phyloP scores from a whole-genome alignment of 30 jellyfish, hydroid and myxozoan species.

The Mastigias papua region DNA sequence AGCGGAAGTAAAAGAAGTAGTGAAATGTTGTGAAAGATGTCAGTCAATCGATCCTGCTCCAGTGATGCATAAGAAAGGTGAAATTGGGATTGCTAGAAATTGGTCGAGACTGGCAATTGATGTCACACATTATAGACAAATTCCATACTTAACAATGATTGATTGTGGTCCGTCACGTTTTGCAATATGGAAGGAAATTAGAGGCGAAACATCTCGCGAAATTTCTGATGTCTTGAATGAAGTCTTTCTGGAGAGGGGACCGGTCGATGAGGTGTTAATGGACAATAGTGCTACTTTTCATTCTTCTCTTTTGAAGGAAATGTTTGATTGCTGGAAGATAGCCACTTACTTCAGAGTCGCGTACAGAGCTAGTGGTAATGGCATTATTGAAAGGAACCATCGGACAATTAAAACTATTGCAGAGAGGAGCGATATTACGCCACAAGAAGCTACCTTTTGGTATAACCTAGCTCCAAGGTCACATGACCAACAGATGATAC shows the following conservation, averaged over 20 bases:
- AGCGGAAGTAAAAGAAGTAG: constrained; percentile 38
- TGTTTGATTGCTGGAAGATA: not conserved
- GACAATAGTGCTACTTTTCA: constrained; percentile 29
- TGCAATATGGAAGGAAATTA: constrained; percentile 28
- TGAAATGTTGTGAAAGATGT: constrained; percentile 19
- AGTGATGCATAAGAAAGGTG: constrained; percentile 16
- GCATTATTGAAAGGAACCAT: constrained; percentile 33
- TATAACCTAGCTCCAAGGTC: constrained; percentile 34
- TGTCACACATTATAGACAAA: constrained; percentile 25
- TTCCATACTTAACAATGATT: constrained; percentile 18
- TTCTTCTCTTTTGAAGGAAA: not conserved
- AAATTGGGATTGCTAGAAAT: constrained; percentile 6
- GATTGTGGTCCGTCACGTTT: constrained; percentile 41
- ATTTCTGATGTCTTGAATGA: not conserved
- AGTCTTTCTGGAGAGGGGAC: constrained; percentile 34
- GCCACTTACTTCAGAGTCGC: constrained; percentile 1
- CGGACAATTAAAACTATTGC: constrained; percentile 26
- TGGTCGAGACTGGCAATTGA: constrained; percentile 42
- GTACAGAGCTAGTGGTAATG: constrained; percentile 43
- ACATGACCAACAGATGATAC: constrained; percentile 27
- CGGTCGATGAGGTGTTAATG: constrained; percentile 29
- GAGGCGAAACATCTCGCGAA: constrained; percentile 19
- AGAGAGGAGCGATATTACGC: constrained; percentile 4
- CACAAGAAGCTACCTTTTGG: constrained; percentile 22
- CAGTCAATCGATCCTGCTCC: constrained; percentile 34